These are phyloP conservation scores for Philopedon plagiatum DNA, from an alignment of 2,888 invertebrate species.

Conservation along the genomic window DNA sequence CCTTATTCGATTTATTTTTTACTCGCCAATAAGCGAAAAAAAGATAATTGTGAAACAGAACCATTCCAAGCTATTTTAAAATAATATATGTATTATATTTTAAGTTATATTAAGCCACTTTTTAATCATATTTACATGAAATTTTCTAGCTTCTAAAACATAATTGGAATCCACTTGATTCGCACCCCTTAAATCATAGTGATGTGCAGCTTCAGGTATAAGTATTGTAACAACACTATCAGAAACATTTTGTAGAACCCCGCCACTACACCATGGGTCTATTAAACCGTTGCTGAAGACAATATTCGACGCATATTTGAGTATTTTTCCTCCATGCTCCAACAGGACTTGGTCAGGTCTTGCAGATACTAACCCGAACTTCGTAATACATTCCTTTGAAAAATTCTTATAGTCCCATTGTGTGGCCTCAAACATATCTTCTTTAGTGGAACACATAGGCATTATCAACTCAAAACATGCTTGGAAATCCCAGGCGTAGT, in stretches of 20 bases:
- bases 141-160: constrained; percentile 75
- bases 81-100: background rate
- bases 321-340: constrained; percentile 87
- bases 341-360: constrained; percentile 75
- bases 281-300: constrained; percentile 88
- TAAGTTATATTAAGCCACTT: constrained; percentile 71
- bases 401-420: constrained; percentile 82
- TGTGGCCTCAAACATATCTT: constrained; percentile 87
- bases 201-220: constrained; percentile 89
- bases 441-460: constrained; percentile 84
- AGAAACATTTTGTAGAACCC: constrained; percentile 80
- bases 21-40: too few relatives aligned
- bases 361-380: constrained; percentile 76
- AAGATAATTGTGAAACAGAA: too few relatives aligned
- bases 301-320: constrained; percentile 79
- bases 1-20: too few relatives aligned
- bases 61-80: too few relatives aligned
- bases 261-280: constrained; percentile 92
- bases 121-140: constrained; percentile 75
- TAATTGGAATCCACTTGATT: constrained; percentile 77
- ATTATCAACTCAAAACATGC: constrained; percentile 97
- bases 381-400: constrained; percentile 78
- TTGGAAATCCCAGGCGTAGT: constrained; percentile 87
- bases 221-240: constrained; percentile 78
- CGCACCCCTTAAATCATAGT: constrained; percentile 82